Base-by-base conservation (phyloP, 2,797 vertebrate species). In the Semaprochilodus insignis region DNA sequence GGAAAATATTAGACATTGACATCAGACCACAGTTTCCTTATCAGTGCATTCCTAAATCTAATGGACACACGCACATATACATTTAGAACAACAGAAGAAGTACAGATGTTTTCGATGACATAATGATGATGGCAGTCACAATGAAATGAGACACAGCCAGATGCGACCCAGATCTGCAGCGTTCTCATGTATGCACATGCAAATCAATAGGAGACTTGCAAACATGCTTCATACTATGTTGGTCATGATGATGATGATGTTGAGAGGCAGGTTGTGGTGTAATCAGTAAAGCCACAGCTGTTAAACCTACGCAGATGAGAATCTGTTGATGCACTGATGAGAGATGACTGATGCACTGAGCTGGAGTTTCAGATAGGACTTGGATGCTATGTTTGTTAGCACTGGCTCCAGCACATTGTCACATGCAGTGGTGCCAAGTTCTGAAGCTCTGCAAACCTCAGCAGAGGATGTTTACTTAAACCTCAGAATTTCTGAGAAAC, bases 371-470 rank as follows among this genome's bases (percentile, higher is more conserved):
- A 69, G 80, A 27, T 59, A 71, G 19, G 51, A 73, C 55, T 60
- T 81, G 69, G 73, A 82, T 78, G 80, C 52, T 78, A 23, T 52
- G 27, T 52, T 78, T 73, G 48, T 60, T 59, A 17, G 40, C 34
- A 1, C 57, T 51, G 69, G 44, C 70, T 63, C 25, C 66, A 70
- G 48, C 63, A 70, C 31, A 21, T 71, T 75, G n/a, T 21, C 34
- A 57, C 17, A 57, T 19, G 31, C 8, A 69, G 15, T 63, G 40
- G 66, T 76, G 51, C 52, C 62, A 23, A 10, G 71, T 27, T 73
- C 74, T 60, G 34, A 76, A 17, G 57, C 36, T 25, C n/a, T 63
- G 72, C 79, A 63, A 27, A 14, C 52, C 25, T 73, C 17, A 59
- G 14, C 62, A 76, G 31, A 15, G 36, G 27, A 83, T 21, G 44